phyloP scores from a whole-genome alignment of 2,797 vertebrate genomes.

The Hephaestus fuliginosus region DNA sequence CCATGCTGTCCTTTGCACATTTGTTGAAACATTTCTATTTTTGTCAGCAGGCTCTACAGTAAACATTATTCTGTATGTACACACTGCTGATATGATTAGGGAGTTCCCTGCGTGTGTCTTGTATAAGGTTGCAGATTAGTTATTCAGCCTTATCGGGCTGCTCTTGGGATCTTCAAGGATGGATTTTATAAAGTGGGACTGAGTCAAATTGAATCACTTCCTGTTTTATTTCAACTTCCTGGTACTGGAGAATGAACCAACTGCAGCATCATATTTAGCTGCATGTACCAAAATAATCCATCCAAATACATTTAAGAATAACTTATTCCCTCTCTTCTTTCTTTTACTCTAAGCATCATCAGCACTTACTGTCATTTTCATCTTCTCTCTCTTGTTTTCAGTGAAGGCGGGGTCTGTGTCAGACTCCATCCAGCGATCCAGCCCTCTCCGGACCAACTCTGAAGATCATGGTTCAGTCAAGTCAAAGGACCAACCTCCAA shows the following conservation, averaged over 20 bases:
- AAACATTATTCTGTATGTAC: too few species aligned
- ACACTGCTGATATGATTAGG: neutral
- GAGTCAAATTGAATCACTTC: neutral
- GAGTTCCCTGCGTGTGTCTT: neutral
- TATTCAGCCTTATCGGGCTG: neutral
- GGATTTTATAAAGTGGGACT: neutral
- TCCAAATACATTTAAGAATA: neutral
- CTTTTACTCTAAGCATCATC: neutral
- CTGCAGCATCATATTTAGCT: neutral
- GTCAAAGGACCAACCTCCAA: constrained; percentile 82
- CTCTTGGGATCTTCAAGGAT: neutral
- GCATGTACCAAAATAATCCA: neutral
- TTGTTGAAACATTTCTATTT: neutral
- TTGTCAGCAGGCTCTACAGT: neutral
- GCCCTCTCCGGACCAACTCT: constrained; percentile 82
- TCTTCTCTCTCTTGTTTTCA: constrained; percentile 37
- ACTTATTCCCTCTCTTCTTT: neutral
- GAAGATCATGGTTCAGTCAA: constrained; percentile 86
- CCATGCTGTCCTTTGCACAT: neutral
- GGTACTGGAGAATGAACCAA: neutral
- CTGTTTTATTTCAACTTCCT: neutral
- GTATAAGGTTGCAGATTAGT: neutral
- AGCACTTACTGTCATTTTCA: neutral
- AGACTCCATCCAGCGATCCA: constrained; percentile 83
- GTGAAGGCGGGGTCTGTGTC: constrained; percentile 69